A percentile compares a stretch with the other conserved stretches of the same genome.
Conservation (phyloP, 2,888 invertebrate species). For the Ecdyonurus torrentis region DNA sequence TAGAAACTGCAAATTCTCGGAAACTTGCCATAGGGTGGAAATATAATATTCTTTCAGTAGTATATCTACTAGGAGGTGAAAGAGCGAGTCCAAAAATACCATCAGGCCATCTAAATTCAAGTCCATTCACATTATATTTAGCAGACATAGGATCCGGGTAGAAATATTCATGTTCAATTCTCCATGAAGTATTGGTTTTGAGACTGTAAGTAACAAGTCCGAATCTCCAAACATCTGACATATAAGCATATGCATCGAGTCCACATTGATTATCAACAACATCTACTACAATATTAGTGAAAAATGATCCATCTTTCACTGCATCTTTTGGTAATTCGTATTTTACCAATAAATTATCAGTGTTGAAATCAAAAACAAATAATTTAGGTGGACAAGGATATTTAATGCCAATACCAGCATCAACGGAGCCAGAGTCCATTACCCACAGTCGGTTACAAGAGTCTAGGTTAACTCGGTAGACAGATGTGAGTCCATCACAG, state of each 20-base stretch:
- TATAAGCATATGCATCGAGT: constrained; percentile 47
- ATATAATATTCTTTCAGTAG: constrained; percentile 35
- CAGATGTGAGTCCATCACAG: constrained; percentile 55
- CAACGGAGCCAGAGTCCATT: constrained; percentile 59
- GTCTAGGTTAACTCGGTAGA: constrained; percentile 58
- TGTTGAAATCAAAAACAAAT: neutral
- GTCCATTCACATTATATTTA: constrained; percentile 52
- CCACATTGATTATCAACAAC: constrained; percentile 51
- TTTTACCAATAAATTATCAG: neutral
- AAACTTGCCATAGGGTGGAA: constrained; percentile 73
- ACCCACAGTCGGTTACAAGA: constrained; percentile 63
- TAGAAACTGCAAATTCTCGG: constrained; percentile 49
- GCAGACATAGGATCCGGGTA: constrained; percentile 56
- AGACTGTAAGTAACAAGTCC: constrained; percentile 66
- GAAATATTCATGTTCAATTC: constrained; percentile 46
- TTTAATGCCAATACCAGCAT: constrained; percentile 42
- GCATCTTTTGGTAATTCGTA: constrained; percentile 13
- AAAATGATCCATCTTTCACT: constrained; percentile 48
- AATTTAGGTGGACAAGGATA: constrained; percentile 17
- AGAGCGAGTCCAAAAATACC: constrained; percentile 59
- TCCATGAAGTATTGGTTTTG: constrained; percentile 52
- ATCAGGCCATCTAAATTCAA: constrained; percentile 68
- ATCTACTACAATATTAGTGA: constrained; percentile 62
- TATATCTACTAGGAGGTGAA: constrained; percentile 35
- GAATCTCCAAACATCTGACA: constrained; percentile 61